A percentile compares a stretch with the other conserved stretches of the same genome.
Evolutionary conservation across 2,797 vertebrate species (phyloP).

Genomic region (Melanotaenia maccullochi): DNA sequence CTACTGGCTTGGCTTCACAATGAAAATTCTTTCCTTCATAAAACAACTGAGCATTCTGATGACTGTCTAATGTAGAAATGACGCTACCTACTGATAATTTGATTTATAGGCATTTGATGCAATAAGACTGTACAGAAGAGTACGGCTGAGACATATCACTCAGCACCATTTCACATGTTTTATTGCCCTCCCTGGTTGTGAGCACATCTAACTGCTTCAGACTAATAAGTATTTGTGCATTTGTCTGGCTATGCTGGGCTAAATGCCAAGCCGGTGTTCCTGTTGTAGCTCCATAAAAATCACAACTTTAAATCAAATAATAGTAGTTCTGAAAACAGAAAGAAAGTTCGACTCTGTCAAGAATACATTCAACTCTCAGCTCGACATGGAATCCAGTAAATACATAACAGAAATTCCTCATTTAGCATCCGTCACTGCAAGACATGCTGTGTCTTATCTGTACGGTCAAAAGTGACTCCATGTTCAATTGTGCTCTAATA

Average conservation of each 20-base stretch:
- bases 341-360: background rate
- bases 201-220: background rate
- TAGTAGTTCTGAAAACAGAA: slow-evolving; percentile 1
- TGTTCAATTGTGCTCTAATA: slow-evolving; percentile 20
- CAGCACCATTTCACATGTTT: background rate
- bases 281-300: background rate
- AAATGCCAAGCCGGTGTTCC: background rate
- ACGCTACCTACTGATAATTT: background rate
- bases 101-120: background rate
- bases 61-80: no score
- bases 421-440: background rate
- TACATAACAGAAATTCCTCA: background rate
- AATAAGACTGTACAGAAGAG: background rate
- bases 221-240: background rate
- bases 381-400: background rate
- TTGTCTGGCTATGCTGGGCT: background rate
- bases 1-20: no score
- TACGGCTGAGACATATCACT: background rate
- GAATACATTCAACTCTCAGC: background rate
- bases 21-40: no score
- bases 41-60: no score
- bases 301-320: background rate
- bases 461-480: slow-evolving; percentile 13
- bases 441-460: slow-evolving; percentile 9
- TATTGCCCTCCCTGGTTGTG: background rate